Base-by-base conservation (phyloP, 2,888 invertebrate species). In the Drosophila algonquin region DNA sequence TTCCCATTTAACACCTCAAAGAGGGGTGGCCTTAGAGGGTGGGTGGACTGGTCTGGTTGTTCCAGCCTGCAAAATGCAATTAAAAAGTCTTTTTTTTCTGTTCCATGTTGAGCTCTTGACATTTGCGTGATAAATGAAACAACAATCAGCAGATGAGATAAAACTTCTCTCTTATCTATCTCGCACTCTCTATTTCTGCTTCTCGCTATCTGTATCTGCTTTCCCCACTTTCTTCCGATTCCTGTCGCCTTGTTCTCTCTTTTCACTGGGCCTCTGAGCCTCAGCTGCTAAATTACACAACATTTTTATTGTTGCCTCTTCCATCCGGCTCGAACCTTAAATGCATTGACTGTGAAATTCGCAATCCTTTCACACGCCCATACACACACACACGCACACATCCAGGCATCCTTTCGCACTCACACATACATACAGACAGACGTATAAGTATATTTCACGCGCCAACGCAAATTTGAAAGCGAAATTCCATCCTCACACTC, bases 381-480 rank as follows among this genome's bases (percentile, higher is more conserved):
- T 21, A 21, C 21, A 48, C 59, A 57, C 68, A 51, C 61, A 63
- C 51, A 67, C 47, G 47, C 47, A 27, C 30, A 47, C 44, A 58
- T 12, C 45, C 32, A 48, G 9, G 16, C 12, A 51, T 44, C 40
- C 14, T 40, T 40, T 40, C 40, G 6, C 40, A 14, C 40, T 14
- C 40, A 51, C 18, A 45, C 9, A 30, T 14, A 57, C 30, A 58
- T 16, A 60, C 24, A 58, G 58, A 57, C 52, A 72, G 60, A 76
- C 63, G 76, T 71, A 60, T 51, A 70, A 55, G 73, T 68, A 78
- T 83, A 81, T 86, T 82, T 82, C 79, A 87, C 85, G 82, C 82
- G 79, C 82, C 84, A 87, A 81, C 75, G 80, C 78, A 87, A 67
- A 87, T 81, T 84, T 59, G 84, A 84, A 89, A 89, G 87, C 79